These are phyloP conservation scores for Quadroppia sp. DNA, from an alignment of 2,888 invertebrate genomes.

Conservation along the genomic window DNA sequence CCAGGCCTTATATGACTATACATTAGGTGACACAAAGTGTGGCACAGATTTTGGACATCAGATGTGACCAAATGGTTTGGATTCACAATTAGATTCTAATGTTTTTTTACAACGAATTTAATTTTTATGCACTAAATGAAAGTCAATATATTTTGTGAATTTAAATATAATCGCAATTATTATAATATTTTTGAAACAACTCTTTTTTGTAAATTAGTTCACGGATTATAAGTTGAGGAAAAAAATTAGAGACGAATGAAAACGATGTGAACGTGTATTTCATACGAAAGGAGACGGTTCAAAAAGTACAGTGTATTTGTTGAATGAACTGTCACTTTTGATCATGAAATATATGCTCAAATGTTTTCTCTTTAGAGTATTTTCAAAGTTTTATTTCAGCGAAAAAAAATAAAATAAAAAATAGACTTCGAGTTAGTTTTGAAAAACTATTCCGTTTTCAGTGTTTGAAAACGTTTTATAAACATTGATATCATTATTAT, in stretches of 20 bases:
- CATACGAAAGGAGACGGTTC: background rate
- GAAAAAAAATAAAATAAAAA: background rate
- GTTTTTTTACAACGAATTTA: background rate
- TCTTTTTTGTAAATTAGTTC: too few species aligned
- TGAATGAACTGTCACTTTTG: slow-evolving; percentile 13
- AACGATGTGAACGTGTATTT: slow-evolving; percentile 1
- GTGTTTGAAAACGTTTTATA: too few species aligned
- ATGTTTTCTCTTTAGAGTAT: slow-evolving; percentile 10
- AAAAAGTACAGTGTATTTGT: background rate
- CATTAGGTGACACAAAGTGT: background rate
- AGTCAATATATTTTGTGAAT: slow-evolving; percentile 6
- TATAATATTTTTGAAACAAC: too few species aligned
- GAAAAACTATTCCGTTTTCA: too few species aligned
- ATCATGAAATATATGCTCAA: slow-evolving; percentile 27
- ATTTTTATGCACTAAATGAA: slow-evolving; percentile 8
- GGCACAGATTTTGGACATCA: background rate
- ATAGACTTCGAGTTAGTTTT: slow-evolving; percentile 1
- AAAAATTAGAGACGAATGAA: background rate
- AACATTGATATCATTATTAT: background rate
- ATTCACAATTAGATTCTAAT: too few species aligned
- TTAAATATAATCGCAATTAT: too few species aligned
- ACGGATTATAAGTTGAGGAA: background rate
- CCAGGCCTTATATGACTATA: background rate
- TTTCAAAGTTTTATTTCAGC: background rate
- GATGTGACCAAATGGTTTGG: background rate